phyloP scores from a whole-genome alignment of 2,797 vertebrate species.

The Tokudaia tokunoshimensis region DNA sequence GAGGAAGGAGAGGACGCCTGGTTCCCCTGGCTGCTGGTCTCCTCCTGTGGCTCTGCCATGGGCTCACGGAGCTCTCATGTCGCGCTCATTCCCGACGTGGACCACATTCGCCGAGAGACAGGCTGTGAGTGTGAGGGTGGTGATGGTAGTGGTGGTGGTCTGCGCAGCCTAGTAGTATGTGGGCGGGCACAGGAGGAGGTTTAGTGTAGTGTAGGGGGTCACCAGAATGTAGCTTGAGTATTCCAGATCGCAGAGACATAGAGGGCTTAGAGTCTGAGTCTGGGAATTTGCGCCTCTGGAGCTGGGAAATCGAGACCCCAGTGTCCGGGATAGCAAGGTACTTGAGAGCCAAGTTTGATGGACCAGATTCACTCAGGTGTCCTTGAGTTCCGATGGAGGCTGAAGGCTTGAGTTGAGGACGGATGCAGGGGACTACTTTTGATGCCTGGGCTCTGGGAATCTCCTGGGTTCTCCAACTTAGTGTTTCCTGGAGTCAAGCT shows the following conservation, averaged over 20 bases:
- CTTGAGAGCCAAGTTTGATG: background rate
- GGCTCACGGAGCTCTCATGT: slow-evolving; percentile 70
- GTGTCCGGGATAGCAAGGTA: background rate
- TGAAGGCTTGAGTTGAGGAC: background rate
- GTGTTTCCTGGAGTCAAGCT: background rate
- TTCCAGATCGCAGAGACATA: background rate
- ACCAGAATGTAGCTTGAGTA: background rate
- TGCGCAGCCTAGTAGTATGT: background rate
- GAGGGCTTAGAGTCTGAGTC: background rate
- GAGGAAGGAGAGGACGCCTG: background rate
- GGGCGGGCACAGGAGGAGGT: background rate
- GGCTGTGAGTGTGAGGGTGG: slow-evolving; percentile 76
- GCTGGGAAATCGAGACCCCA: background rate
- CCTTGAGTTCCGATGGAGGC: background rate
- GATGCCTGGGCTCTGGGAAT: background rate
- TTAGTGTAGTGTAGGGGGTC: background rate
- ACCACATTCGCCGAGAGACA: slow-evolving; percentile 70
- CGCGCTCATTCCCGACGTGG: slow-evolving; percentile 67
- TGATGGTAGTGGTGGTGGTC: background rate
- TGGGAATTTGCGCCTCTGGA: background rate
- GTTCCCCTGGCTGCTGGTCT: background rate
- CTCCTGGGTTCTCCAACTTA: background rate
- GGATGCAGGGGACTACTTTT: background rate
- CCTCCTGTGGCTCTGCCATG: slow-evolving; percentile 30
- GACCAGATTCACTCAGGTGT: background rate